phyloP scores from a whole-genome alignment of 2,888 invertebrate species.

The Coleophora deauratella region DNA sequence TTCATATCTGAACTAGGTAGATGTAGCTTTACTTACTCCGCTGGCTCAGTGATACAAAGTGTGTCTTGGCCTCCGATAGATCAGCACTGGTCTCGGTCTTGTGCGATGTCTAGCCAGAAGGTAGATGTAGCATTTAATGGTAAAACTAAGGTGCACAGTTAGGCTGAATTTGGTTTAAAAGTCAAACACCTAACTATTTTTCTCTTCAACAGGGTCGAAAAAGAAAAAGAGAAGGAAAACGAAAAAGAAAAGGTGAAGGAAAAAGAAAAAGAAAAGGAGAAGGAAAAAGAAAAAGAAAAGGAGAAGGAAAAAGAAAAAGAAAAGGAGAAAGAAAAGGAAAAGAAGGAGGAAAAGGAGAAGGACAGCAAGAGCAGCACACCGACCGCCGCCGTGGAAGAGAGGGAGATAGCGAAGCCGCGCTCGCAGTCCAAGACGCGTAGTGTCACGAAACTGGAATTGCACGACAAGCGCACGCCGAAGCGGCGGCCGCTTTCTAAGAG shows the following conservation, averaged over 20 bases:
- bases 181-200: neutral
- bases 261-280: constrained; percentile 19
- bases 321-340: constrained; percentile 27
- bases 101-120: no score
- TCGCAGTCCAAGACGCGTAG: constrained; percentile 54
- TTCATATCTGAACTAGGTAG: no score
- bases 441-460: constrained; percentile 39
- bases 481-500: constrained; percentile 51
- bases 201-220: constrained; percentile 11
- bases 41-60: no score
- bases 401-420: constrained; percentile 28
- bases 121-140: no score
- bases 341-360: constrained; percentile 27
- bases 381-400: constrained; percentile 22
- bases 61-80: no score
- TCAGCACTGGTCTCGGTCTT: no score
- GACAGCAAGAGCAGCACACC: constrained; percentile 36
- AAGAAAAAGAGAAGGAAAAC: constrained; percentile 18
- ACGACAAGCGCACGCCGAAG: constrained; percentile 51
- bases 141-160: no score
- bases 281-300: constrained; percentile 19
- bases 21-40: no score
- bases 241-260: constrained; percentile 19
- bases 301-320: constrained; percentile 23
- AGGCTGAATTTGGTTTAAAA: no score